Evolutionary conservation across 2,797 vertebrate genomes (phyloP), one percentile per base, ranked within the genome.

Genomic region (Clarias fuscus): DNA sequence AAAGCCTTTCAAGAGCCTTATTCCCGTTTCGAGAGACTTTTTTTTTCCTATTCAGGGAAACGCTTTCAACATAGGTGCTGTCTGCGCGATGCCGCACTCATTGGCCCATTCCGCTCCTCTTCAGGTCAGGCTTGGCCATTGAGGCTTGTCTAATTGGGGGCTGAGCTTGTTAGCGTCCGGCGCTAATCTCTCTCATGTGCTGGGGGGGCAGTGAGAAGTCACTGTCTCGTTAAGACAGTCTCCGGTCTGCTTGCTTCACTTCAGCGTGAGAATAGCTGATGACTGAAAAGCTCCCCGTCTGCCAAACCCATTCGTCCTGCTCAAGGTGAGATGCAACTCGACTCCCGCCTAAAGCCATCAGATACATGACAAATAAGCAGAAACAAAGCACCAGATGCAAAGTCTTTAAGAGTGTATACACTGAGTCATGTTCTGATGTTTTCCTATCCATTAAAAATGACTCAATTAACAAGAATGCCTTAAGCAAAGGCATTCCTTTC

Each of bases 131-230:
- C 91, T 91, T 81, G 91, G 90, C 89, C 90, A 93, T 86, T 89
- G 91, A 94, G 91, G 92, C 92, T 93, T 94, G 92, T 93, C 94
- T 95, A 95, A 96, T 94, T 94, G 92, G 94, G 92, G 92, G 93
- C 91, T 92, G 92, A 94, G 94, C 93, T 95, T 94, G 93, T 94
- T 95, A 95, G 92, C 40, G 84, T 90, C 92, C 91, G 92, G 92
- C 89, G 88, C 91, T 95, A 95, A 96, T 96, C 94, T 94, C 90
- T 94, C 92, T 95, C 94, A 95, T 95, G 94, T 94, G 94, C 93
- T 94, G 90, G 91, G 75, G 85, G 80, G 85, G 89, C 85, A 93
- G 93, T 95, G 93, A 95, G 93, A 95, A 94, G 93, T 92, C 89
- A 93, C 92, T 90, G 93, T 95, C 93, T 95, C 93, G 93, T 95